A percentile compares a stretch with the other conserved stretches of the same genome.
Evolutionary conservation across 2,797 vertebrate genomes (phyloP).

Genomic region (Natrix natrix): DNA sequence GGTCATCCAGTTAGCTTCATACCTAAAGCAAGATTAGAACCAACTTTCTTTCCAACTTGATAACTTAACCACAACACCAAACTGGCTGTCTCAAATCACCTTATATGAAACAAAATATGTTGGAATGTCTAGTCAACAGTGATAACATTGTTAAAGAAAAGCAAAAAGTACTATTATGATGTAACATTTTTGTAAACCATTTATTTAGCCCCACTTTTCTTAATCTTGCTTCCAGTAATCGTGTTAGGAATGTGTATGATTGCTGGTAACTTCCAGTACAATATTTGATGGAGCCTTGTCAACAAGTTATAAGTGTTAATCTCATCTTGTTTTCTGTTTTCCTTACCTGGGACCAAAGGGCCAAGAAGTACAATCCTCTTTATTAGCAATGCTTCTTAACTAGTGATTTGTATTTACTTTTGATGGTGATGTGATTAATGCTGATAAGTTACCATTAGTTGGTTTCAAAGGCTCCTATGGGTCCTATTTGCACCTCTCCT

Average conservation of each 20-base stretch:
- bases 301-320: neutral
- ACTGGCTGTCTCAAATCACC: neutral
- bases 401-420: conserved; percentile 62
- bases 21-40: neutral
- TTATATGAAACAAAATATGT: neutral
- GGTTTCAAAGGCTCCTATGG: conserved; percentile 50
- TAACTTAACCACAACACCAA: neutral
- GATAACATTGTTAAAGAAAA: neutral
- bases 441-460: conserved; percentile 60
- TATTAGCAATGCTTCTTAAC: conserved; percentile 36
- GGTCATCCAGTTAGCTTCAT: neutral
- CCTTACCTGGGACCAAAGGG: conserved; percentile 22
- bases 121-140: neutral
- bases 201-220: neutral
- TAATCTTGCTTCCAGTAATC: neutral
- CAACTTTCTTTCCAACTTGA: neutral
- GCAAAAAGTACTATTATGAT: neutral
- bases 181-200: neutral
- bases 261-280: neutral
- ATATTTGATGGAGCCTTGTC: neutral
- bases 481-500: conserved; percentile 44
- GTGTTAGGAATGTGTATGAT: neutral
- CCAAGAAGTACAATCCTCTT: conserved; percentile 29
- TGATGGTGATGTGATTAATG: conserved; percentile 62
- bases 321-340: neutral